A percentile compares a stretch with the other conserved stretches of the same genome.
Conservation (phyloP, 2,888 invertebrate species). For the Eumacrocentrus americanus region DNA sequence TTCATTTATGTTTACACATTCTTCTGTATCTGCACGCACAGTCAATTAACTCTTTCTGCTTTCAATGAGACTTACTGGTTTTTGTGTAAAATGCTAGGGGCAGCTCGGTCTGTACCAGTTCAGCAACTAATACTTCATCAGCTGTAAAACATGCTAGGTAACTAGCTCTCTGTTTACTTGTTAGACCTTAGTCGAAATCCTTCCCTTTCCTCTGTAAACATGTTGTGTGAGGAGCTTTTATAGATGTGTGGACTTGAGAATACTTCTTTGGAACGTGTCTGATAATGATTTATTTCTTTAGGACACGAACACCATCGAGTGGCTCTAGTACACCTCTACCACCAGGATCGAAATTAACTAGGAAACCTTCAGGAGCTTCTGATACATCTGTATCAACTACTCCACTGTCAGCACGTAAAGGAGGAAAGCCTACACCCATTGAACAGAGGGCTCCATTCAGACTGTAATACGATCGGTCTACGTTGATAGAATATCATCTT, state of each 20-base stretch:
- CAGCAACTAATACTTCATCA: constrained; percentile 61
- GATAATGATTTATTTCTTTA: constrained; percentile 52
- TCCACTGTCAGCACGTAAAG: constrained; percentile 63
- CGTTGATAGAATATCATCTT: not conserved
- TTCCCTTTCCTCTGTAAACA: not conserved
- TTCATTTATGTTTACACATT: no score
- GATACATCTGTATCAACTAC: constrained; percentile 67
- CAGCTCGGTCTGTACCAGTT: constrained; percentile 58
- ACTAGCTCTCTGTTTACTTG: constrained; percentile 35
- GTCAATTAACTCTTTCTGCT: no score
- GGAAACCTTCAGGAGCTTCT: constrained; percentile 74
- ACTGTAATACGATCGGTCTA: constrained; percentile 46
- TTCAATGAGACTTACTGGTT: constrained; percentile 32
- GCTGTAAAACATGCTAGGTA: constrained; percentile 59
- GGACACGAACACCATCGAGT: constrained; percentile 76
- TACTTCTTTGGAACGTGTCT: not conserved
- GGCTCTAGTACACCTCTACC: constrained; percentile 77
- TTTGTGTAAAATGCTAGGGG: constrained; percentile 50
- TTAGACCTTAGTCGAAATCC: not conserved
- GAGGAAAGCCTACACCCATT: constrained; percentile 58
- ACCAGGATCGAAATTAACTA: constrained; percentile 68
- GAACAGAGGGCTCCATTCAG: constrained; percentile 61
- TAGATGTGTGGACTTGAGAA: not conserved
- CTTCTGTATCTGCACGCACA: no score
- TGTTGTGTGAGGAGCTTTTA: not conserved